These are phyloP conservation scores for Drosophila eohydei DNA, from an alignment of 2,888 invertebrate species.

Conservation along the genomic window DNA sequence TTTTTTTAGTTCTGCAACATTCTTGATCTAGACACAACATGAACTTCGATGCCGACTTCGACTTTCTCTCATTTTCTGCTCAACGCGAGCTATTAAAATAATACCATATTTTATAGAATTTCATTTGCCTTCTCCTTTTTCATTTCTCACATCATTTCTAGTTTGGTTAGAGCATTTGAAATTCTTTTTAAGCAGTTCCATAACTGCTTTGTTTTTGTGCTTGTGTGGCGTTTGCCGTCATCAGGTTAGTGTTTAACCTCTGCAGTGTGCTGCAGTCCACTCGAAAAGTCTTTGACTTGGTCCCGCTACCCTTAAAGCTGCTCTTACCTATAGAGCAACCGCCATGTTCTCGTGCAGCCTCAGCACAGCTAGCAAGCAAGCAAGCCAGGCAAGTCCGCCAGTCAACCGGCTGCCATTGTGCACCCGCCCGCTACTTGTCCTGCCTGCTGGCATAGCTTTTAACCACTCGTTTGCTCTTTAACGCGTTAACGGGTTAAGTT, in stretches of 20 bases:
- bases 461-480: conserved; percentile 79
- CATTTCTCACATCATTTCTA: background rate
- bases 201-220: conserved; percentile 36
- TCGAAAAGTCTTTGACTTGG: conserved; percentile 79
- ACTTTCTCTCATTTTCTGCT: too few species aligned
- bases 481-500: conserved; percentile 80
- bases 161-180: conserved; percentile 15
- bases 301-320: conserved; percentile 17
- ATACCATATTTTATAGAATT: too few species aligned
- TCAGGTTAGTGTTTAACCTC: conserved; percentile 74
- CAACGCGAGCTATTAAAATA: too few species aligned
- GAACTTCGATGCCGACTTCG: too few species aligned
- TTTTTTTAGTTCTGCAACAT: too few species aligned
- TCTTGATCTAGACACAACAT: too few species aligned
- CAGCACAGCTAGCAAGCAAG: conserved; percentile 44
- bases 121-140: too few species aligned
- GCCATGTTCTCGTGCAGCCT: conserved; percentile 19
- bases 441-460: conserved; percentile 60
- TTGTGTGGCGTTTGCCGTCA: conserved; percentile 50
- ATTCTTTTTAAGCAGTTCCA: background rate
- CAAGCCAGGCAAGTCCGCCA: conserved; percentile 51
- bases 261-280: conserved; percentile 77
- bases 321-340: background rate
- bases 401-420: conserved; percentile 44
- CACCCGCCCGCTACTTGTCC: conserved; percentile 4